phyloP scores from a whole-genome alignment of 2,888 invertebrate species.

The Stegophylla sp. region DNA sequence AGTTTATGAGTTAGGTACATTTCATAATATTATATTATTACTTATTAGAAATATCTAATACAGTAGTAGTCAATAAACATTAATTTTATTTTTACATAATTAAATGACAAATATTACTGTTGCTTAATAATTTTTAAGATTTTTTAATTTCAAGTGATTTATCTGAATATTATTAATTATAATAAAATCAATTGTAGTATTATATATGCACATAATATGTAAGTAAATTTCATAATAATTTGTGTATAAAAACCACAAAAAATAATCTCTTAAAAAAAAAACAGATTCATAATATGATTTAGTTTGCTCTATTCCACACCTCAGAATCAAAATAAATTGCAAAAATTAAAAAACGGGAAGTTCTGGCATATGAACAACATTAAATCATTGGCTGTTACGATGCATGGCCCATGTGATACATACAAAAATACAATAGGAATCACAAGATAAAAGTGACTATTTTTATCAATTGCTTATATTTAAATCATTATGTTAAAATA shows the following conservation, averaged over 20 bases:
- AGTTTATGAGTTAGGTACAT: too few species aligned
- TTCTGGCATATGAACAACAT: conserved; percentile 45
- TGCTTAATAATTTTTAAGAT: too few species aligned
- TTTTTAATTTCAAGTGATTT: too few species aligned
- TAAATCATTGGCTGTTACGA: conserved; percentile 27
- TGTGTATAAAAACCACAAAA: neutral
- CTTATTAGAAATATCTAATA: too few species aligned
- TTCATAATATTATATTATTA: too few species aligned
- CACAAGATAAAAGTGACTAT: neutral
- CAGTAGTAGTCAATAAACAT: too few species aligned
- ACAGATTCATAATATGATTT: neutral
- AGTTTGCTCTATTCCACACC: neutral
- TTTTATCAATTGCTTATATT: neutral
- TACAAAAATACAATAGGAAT: neutral
- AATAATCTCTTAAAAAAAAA: neutral
- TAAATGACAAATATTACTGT: too few species aligned
- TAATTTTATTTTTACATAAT: too few species aligned
- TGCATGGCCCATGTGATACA: neutral
- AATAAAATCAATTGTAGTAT: too few species aligned
- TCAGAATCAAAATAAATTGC: conserved; percentile 18
- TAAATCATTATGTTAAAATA: neutral
- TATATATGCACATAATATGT: too few species aligned
- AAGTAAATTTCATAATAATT: too few species aligned
- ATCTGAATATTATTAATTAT: too few species aligned
- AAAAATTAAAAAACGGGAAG: conserved; percentile 51